Evolutionary conservation across 2,888 invertebrate genomes (phyloP).

Genomic region (Volucella inflata): DNA sequence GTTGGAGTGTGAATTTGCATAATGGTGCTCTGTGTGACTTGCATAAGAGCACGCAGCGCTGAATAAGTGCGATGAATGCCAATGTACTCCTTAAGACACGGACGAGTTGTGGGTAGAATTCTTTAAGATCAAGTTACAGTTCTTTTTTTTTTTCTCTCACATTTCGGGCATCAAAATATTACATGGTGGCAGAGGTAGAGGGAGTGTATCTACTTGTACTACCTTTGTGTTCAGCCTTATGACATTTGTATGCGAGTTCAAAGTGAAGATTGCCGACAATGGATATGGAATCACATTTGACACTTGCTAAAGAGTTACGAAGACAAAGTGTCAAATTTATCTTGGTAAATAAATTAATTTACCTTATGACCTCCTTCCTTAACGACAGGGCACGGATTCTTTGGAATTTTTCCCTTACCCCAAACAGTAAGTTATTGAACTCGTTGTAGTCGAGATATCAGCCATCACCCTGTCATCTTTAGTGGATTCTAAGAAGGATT

Average conservation of each 20-base stretch:
- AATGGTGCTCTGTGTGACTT: slow-evolving; percentile 54
- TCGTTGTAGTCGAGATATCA: no score
- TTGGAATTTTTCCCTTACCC: no score
- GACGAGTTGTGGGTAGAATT: not conserved
- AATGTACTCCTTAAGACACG: slow-evolving; percentile 37
- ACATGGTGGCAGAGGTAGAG: not conserved
- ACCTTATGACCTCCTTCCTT: slow-evolving; percentile 39
- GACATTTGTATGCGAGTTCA: slow-evolving; percentile 60
- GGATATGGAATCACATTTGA: slow-evolving; percentile 31
- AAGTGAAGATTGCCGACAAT: slow-evolving; percentile 55
- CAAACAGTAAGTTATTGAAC: no score
- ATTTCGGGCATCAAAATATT: no score
- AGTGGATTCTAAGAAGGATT: no score
- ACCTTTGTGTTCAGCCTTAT: slow-evolving; percentile 47
- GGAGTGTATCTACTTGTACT: slow-evolving; percentile 61
- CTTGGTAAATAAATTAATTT: slow-evolving; percentile 40
- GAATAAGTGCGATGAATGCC: slow-evolving; percentile 56
- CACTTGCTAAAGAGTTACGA: slow-evolving; percentile 9
- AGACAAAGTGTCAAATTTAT: slow-evolving; percentile 54
- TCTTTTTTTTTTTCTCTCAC: not conserved
- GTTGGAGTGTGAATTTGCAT: slow-evolving; percentile 63
- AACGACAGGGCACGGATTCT: no score
- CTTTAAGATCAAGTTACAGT: slow-evolving; percentile 47
- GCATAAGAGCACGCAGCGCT: slow-evolving; percentile 54
- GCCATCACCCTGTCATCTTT: no score